These are phyloP conservation scores for Yponomeuta evonymella DNA, from an alignment of 2,888 invertebrate species.

Conservation along the genomic window DNA sequence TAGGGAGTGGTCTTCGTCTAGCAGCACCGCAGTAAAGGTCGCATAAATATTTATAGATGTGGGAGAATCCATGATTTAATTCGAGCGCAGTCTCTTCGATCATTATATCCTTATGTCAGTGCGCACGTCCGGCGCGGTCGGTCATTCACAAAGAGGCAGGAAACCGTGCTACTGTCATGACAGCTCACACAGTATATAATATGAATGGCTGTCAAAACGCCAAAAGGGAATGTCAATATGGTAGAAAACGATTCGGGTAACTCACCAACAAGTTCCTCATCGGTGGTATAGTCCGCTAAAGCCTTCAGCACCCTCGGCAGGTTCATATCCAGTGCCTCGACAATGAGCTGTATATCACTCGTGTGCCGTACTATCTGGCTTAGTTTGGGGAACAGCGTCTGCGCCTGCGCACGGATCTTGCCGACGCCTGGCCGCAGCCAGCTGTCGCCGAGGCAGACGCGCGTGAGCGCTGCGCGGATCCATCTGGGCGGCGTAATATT, in stretches of 20 bases:
- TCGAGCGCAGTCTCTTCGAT: no score
- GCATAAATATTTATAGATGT: no score
- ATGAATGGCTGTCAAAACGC: no score
- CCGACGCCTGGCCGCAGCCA: slow-evolving; percentile 68
- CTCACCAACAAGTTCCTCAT: slow-evolving; percentile 66
- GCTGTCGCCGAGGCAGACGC: slow-evolving; percentile 62
- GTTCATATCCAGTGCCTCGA: slow-evolving; percentile 62
- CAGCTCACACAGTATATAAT: no score
- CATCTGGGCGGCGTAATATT: slow-evolving; percentile 41
- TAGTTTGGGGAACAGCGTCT: slow-evolving; percentile 60
- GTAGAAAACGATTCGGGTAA: background rate
- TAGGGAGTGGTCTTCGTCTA: no score
- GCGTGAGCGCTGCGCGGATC: slow-evolving; percentile 63
- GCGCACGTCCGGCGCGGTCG: no score
- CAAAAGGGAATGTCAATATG: no score
- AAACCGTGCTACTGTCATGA: no score
- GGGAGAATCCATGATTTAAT: no score
- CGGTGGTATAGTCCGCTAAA: slow-evolving; percentile 63
- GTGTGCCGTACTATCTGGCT: slow-evolving; percentile 57
- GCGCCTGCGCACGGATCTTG: slow-evolving; percentile 65
- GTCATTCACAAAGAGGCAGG: no score
- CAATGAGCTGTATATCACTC: slow-evolving; percentile 49
- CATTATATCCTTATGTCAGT: no score
- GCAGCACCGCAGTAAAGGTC: no score
- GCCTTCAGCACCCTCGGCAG: slow-evolving; percentile 59